Evolutionary conservation across 2,113 vertebrate genomes (phyloP).

Genomic region (Globicephala melas): DNA sequence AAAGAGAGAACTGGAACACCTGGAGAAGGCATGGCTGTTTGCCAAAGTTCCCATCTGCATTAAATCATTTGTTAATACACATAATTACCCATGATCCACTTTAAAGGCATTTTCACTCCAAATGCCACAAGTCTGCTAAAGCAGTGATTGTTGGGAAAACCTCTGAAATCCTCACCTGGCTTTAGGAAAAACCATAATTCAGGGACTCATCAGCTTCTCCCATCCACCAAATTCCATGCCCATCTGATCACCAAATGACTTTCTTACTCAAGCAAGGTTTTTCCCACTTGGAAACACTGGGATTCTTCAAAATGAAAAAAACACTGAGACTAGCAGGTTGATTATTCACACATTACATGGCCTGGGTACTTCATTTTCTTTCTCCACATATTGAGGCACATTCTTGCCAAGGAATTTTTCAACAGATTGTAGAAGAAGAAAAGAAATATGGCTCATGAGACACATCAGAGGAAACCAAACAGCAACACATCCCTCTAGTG

Average conservation of each 20-base stretch:
- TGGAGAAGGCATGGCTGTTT: not conserved
- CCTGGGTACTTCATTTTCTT: not conserved
- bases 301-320: not conserved
- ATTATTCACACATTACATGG: not conserved
- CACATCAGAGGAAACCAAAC: not conserved
- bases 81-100: not conserved
- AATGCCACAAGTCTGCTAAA: not conserved
- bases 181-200: not conserved
- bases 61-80: not conserved
- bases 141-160: not conserved
- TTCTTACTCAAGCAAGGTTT: not conserved
- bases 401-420: slow-evolving; percentile 33
- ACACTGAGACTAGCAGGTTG: not conserved
- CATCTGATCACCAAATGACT: not conserved
- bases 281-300: not conserved
- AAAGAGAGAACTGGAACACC: not conserved
- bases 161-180: not conserved
- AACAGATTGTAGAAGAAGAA: slow-evolving; percentile 1
- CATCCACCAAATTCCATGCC: not conserved
- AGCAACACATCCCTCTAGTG: not conserved
- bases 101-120: not conserved
- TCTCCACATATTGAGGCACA: not conserved
- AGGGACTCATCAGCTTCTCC: not conserved
- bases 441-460: not conserved
- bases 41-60: not conserved